Base-by-base conservation (phyloP, 2,113 vertebrate genomes). In the Isurus oxyrinchus region DNA sequence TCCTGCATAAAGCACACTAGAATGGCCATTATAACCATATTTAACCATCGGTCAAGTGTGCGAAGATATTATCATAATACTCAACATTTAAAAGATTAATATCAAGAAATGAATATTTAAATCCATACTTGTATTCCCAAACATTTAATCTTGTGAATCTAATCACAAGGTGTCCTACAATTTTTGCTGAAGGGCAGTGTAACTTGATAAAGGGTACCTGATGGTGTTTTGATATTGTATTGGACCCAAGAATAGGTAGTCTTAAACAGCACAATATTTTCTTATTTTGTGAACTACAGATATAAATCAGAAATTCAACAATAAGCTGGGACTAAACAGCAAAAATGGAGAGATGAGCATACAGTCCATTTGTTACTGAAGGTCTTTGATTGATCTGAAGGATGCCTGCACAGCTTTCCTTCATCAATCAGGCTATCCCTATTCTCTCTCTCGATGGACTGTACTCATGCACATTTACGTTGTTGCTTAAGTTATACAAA, bases 101-200 rank as follows among this genome's bases (percentile, higher is more conserved):
- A 94, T 63, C 59, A 94, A 93, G 90, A 94, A 94, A 94, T 94
- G 90, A 94, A 94, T 94, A 94, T 94, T 94, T 94, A 94, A 94
- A 94, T 94, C 59, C 57, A 94, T 94, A 94, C 59, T 59, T 63
- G 59, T 63, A 40, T 94, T 40, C 59, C 90, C 88, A 63, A 94
- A 94, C 59, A 94, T 94, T 94, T 94, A 94, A 94, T 94, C 90
- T 94, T 63, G 59, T 66, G n/a, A 94, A 94, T 66, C 90, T 94
- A 66, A 63, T 94, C n/a, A n/a, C 59, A 94, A 94, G n/a, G 59
- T 94, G 90, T 66, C 90, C 90, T 63, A 94, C n/a, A 44, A 40
- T 66, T 94, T n/a, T 94, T 61, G 61, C 57, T 94, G 59, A 63
- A 94, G 90, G 59, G 8, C 90, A 94, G 35, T 94, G 35, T 94